Evolutionary conservation across 2,797 vertebrate species (phyloP).

Genomic region (Tangara arthus): DNA sequence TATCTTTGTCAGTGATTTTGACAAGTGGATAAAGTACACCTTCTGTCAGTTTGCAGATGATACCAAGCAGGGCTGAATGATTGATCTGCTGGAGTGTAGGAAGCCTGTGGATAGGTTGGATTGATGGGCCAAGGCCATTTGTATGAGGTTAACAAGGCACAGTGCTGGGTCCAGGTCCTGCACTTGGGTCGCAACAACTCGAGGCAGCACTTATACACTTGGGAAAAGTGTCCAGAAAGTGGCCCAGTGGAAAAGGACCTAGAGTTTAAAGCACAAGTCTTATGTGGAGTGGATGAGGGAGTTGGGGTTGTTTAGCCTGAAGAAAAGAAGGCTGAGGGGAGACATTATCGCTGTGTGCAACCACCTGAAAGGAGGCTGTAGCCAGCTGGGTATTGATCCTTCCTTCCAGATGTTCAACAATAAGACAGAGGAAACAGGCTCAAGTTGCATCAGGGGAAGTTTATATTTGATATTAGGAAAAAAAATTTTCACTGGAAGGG

Average conservation of each 20-base stretch:
- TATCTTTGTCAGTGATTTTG: background rate
- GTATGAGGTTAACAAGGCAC: background rate
- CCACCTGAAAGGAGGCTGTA: background rate
- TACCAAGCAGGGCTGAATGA: background rate
- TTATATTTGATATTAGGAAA: background rate
- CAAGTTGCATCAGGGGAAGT: background rate
- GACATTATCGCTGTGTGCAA: background rate
- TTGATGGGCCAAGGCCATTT: background rate
- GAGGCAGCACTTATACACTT: rapidly evolving
- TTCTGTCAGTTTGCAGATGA: background rate
- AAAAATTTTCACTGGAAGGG: background rate
- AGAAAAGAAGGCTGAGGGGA: background rate
- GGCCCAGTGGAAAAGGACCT: background rate
- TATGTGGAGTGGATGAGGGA: background rate
- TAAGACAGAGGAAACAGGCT: background rate
- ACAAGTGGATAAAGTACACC: background rate
- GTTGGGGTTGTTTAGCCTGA: background rate
- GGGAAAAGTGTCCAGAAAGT: background rate
- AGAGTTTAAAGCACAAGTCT: background rate
- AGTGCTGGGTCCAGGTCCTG: background rate
- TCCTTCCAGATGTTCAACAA: background rate
- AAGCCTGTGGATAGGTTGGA: background rate
- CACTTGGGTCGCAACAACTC: background rate
- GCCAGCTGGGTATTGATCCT: background rate
- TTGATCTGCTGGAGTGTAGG: background rate